Evolutionary conservation across 1,140 invertebrate genomes (phyloP), one percentile per base, ranked within the genome.

Genomic region (Manduca sexta): DNA sequence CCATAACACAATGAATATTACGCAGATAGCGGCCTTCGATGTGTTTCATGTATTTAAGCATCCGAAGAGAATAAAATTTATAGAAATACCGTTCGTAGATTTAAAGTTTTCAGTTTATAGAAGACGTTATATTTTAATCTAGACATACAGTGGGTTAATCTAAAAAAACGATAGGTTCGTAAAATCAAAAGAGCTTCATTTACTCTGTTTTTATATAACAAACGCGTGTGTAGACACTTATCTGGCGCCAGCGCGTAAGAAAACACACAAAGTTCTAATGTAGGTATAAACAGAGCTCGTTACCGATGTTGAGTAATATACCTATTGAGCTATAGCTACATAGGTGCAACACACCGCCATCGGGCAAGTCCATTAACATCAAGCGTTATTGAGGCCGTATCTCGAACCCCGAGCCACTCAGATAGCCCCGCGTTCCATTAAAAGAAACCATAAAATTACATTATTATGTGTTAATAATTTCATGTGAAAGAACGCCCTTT

Each of bases 381-480:
- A 65, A 68, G 63, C 64, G 67, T 81, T 81, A 84, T 80, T 69
- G 66, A 62, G 59, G 66, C 62, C 58, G 51, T 74, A 74, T 74
- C 68, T 74, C 66, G 66, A 55, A 61, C 64, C 67, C 68, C 60
- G 60, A 64, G 60, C 61, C 53, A 66, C 64, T 65, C 58, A 50
- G 69, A 78, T 73, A 72, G 66, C 73, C 68, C 61, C 61, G 64
- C 62, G 61, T 80, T 84, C 77, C 76, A 81, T 82, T 80, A 82
- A 80, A 77, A 79, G 72, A 72, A 74, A 71, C 62, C 69, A 79
- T 84, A 84, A 82, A 84, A 74, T 77, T 71, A 75, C 74, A 77
- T 78, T 82, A 84, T 82, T 82, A 84, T 84, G 77, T 84, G 77
- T 80, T 78, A 80, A 82, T 84, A 84, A 80, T 78, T 84, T 74